Base-by-base conservation (phyloP, 2,888 invertebrate genomes). In the Chrysodeixis includens region DNA sequence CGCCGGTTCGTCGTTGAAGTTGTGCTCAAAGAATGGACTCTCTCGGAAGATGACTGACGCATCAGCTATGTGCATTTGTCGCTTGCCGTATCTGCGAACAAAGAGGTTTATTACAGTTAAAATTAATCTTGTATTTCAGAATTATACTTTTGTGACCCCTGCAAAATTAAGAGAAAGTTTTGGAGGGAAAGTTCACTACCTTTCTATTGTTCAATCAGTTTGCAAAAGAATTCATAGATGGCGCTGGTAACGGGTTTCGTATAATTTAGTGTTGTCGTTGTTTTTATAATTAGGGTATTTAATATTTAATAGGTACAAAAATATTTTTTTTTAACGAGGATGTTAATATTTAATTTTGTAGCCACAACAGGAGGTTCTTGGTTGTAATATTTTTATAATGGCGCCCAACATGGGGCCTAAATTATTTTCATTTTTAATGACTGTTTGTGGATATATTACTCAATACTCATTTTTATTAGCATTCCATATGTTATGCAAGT, bases 41-140 rank as follows among this genome's bases (percentile, higher is more conserved):
- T 95, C 94, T 69, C 90, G 83, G 84, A 93, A 94, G 74, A 92
- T 92, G 0, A 93, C 93, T 0, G 94, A 94, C 0, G 93, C 91
- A 74, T 94, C 94, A 1, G 94, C 90, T 89, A 94, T 92, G 71
- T 91, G 94, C 93, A 93, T 93, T 77, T 93, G 94, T 46, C 94
- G 81, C 74, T 95, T 95, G 53, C 94, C 94, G 65, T 93, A 95
- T 88, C 94, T 95, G 91, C 53, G 86, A 91, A 67, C 62, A 74
- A 78, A 80, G 74, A 66, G 40, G 56, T 26, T 14, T 7, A n/a
- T 18, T 22, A n/a, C n/a, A 6, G 7, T n/a, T n/a, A 40, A 40
- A 40, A 14, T 2, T n/a, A n/a, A n/a, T n/a, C n/a, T n/a, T n/a
- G n/a, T n/a, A n/a, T n/a, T n/a, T n/a, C n/a, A n/a, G n/a, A n/a